A percentile compares a stretch with the other conserved stretches of the same genome.
These are phyloP conservation scores for Perca flavescens DNA, from an alignment of 2,113 vertebrate species.

Conservation along the genomic window DNA sequence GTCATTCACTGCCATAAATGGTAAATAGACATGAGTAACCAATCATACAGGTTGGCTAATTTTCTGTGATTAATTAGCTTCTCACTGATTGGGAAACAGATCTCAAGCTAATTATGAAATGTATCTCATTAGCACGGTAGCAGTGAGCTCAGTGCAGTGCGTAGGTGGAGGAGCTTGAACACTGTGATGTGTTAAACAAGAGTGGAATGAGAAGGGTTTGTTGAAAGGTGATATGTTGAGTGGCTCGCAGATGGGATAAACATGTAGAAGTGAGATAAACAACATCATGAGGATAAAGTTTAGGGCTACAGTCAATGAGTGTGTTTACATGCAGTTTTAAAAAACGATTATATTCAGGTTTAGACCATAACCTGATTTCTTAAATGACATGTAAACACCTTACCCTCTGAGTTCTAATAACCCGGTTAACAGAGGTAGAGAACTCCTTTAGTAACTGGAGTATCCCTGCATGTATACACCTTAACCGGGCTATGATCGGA, in stretches of 20 bases:
- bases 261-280: slow-evolving; percentile 19
- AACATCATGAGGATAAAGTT: slow-evolving; percentile 13
- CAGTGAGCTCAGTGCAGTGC: slow-evolving; percentile 18
- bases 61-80: slow-evolving; percentile 71
- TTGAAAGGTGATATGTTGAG: slow-evolving; percentile 30
- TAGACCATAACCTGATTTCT: too few relatives aligned
- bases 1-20: slow-evolving; percentile 17
- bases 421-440: too few relatives aligned
- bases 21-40: slow-evolving; percentile 62
- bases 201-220: slow-evolving; percentile 14
- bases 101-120: slow-evolving; percentile 71
- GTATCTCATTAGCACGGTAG: slow-evolving; percentile 55
- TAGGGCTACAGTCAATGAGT: background rate
- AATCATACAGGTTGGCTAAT: slow-evolving; percentile 63
- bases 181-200: slow-evolving; percentile 21
- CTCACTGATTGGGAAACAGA: slow-evolving; percentile 64
- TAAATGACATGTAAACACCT: too few relatives aligned
- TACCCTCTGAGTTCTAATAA: too few relatives aligned
- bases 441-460: too few relatives aligned
- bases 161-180: slow-evolving; percentile 33
- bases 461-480: too few relatives aligned
- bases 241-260: slow-evolving; percentile 2
- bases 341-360: too few relatives aligned
- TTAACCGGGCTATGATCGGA: too few relatives aligned
- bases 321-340: too few relatives aligned